Base-by-base conservation (phyloP, 2,888 invertebrate genomes). In the Rhyacophila evoluta region DNA sequence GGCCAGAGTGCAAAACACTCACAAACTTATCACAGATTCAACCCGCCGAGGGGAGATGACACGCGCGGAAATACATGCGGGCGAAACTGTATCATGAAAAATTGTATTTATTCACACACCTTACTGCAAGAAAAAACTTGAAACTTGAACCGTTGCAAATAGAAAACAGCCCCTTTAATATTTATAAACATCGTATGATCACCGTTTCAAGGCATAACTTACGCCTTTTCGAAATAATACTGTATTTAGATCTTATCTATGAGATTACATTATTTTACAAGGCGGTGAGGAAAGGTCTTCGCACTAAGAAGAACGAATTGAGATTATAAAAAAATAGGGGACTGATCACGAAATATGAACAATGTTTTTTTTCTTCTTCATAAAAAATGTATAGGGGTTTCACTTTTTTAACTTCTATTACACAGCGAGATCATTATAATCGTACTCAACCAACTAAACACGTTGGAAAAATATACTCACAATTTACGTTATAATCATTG, bases 201-300 rank as follows among this genome's bases (percentile, higher is more conserved):
- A 36, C 15, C 19, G 36, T 27, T 74, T 70, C 25, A 8, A 27
- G 10, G 10, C 6, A 11, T 19, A n/a, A 55, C 28, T 72, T 72
- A 33, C 12, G 33, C 25, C 67, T 15, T 78, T 74, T 41, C 69
- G 74, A 36, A 37, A 41, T 39, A 27, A 27, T 68, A 3, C 12
- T 12, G 76, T 81, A 77, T 77, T 74, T 37, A 81, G 79, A 79
- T 81, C 74, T 81, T 81, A 81, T 81, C 81, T 73, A 78, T 73
- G 75, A 79, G 81, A 81, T 81, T 81, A 76, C 79, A 79, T 77
- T 81, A 78, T 81, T 78, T 77, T 72, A 67, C 29, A 73, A 78
- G 77, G 79, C 78, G 75, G 28, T 27, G 77, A 28, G 19, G 77
- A 79, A 74, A 69, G 75, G 19, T 70, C 72, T 74, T 74, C 72